A percentile compares a stretch with the other conserved stretches of the same genome.
Conservation (phyloP, 2,797 vertebrate species). For the Syngnathus acus region DNA sequence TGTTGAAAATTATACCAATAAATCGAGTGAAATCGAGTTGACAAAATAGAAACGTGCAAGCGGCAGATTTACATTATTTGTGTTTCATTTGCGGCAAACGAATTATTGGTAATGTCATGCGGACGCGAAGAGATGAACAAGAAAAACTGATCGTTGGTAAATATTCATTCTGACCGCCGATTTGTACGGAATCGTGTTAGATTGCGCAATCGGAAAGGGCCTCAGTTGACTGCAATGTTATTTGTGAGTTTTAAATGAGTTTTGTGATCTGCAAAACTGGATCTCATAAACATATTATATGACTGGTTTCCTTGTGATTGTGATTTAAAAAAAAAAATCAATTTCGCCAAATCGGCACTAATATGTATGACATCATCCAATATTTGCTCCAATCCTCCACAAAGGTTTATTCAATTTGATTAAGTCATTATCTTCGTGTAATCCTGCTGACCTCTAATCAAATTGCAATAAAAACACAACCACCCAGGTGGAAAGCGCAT, state of each 20-base stretch:
- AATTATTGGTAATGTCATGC: constrained; percentile 44
- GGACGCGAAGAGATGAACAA: constrained; percentile 46
- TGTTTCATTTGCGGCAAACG: constrained; percentile 53
- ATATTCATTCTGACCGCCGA: background rate
- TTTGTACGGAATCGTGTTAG: background rate
- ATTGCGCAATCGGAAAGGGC: background rate
- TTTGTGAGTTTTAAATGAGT: no score
- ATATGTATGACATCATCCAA: no score
- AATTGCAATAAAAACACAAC: background rate
- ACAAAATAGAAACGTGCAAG: constrained; percentile 11
- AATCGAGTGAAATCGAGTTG: constrained; percentile 22
- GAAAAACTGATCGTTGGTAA: constrained; percentile 5
- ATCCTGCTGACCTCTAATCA: no score
- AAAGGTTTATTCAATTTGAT: no score
- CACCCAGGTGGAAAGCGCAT: background rate
- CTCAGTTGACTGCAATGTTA: background rate
- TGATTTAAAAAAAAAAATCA: no score
- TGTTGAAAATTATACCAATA: background rate
- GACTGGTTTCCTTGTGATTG: no score
- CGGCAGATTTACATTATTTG: constrained; percentile 42
- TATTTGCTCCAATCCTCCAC: no score
- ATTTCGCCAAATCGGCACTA: no score
- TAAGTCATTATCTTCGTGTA: no score
- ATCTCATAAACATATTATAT: no score
- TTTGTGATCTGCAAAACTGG: no score